Evolutionary conservation across 2,888 invertebrate species (phyloP), one percentile per base, ranked within the genome.

Genomic region (Cephus pulcher): DNA sequence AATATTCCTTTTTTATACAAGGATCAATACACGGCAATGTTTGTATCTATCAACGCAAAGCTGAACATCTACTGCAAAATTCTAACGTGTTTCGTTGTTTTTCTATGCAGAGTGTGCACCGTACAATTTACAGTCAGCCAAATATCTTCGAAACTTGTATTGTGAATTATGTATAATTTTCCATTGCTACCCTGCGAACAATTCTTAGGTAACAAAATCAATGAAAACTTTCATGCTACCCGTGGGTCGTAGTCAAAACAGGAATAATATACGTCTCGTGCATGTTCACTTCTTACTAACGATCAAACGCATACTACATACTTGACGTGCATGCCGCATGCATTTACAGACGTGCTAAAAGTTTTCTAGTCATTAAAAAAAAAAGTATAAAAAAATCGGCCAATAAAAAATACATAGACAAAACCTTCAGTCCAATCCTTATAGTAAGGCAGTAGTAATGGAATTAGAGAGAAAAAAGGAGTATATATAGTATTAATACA

Each of bases 361-460:
- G 75, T 81, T 79, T 73, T 81, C 81, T 81, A 83, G 73, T 79
- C 76, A 81, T 76, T 80, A 83, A 85, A 80, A 82, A 80, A 80
- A 82, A 82, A 83, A 82, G 76, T 75, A 79, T 76, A 84, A 80
- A 81, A 84, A 84, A 85, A 82, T 86, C 80, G 83, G 87, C 85
- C 85, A 88, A 87, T 86, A 83, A 87, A 88, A 86, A 85, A 85
- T 87, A 89, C 87, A 89, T 84, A 89, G 87, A 88, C 85, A 88
- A 89, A 90, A 88, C 87, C 88, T 90, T 89, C 88, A 88, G 88
- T 91, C 90, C 90, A 91, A 90, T 90, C 90, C 91, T 91, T 90
- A 91, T 90, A 91, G 91, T 91, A 91, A 91, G 90, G 90, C 88
- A 87, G 86, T 88, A 87, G 83, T 88, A 85, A 87, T 88, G 88